These are phyloP conservation scores for Drosophila pegasa DNA, from an alignment of 2,888 invertebrate genomes.

Conservation along the genomic window DNA sequence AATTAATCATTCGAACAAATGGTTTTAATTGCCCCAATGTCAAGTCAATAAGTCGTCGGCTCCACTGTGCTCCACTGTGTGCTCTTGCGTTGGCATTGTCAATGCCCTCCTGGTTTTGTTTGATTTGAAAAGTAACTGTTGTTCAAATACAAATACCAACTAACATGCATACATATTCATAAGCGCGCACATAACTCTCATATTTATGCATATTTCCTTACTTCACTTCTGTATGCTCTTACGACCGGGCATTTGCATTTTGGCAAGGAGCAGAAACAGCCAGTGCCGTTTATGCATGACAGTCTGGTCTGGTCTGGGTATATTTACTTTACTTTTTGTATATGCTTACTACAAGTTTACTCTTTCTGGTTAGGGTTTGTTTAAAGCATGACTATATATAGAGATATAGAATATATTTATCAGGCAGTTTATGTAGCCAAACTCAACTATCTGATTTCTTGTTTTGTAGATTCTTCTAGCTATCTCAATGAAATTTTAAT, in stretches of 20 bases:
- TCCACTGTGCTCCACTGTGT: conserved; percentile 59
- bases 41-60: background rate
- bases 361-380: no score
- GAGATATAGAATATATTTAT: no score
- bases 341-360: no score
- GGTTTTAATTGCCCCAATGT: background rate
- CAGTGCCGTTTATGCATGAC: background rate
- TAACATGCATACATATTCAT: conserved; percentile 10
- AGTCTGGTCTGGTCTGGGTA: background rate
- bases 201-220: conserved; percentile 24
- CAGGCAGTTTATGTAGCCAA: no score
- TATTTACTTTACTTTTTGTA: background rate
- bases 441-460: no score
- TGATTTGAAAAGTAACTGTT: conserved; percentile 74
- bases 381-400: no score
- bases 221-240: conserved; percentile 22
- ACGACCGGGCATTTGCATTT: background rate
- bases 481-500: no score
- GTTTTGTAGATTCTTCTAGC: no score
- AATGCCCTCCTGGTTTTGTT: conserved; percentile 56
- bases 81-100: conserved; percentile 46
- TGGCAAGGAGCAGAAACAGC: no score
- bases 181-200: conserved; percentile 2
- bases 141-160: conserved; percentile 28
- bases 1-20: background rate